A percentile compares a stretch with the other conserved stretches of the same genome.
phyloP scores from a whole-genome alignment of 2,888 invertebrate species.

The Microplitis manilae region DNA sequence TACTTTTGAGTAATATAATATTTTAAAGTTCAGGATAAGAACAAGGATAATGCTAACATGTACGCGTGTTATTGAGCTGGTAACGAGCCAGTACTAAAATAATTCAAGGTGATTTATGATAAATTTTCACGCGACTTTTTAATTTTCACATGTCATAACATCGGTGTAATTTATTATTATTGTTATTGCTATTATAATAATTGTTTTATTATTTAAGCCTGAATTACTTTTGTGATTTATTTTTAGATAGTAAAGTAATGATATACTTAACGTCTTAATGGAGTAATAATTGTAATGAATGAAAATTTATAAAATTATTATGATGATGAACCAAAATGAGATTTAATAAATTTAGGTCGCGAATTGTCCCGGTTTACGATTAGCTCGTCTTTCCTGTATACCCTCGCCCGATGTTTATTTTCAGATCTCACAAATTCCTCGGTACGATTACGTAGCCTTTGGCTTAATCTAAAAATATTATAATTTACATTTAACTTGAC shows the following conservation, averaged over 20 bases:
- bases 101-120: conserved; percentile 41
- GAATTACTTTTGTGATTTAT: neutral
- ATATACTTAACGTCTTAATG: neutral
- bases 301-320: neutral
- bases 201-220: neutral
- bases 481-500: conserved; percentile 35
- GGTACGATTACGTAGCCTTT: conserved; percentile 45
- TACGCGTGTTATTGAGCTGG: conserved; percentile 40
- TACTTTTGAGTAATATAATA: conserved; percentile 4
- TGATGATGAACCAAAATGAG: neutral
- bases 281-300: neutral
- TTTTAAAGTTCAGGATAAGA: conserved; percentile 20
- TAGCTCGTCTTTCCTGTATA: conserved; percentile 46
- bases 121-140: conserved; percentile 12
- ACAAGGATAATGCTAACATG: conserved; percentile 44
- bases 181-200: neutral
- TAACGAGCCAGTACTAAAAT: conserved; percentile 48
- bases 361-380: conserved; percentile 37
- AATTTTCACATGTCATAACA: conserved; percentile 11
- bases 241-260: neutral
- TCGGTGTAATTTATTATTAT: neutral
- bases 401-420: conserved; percentile 51
- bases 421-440: conserved; percentile 50
- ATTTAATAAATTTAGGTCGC: conserved; percentile 31
- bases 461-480: conserved; percentile 50